Percentiles rank a stretch among this genome's conserved stretches.
Conservation (phyloP, 2,113 vertebrate genomes). For the Zosterops pallidus region DNA sequence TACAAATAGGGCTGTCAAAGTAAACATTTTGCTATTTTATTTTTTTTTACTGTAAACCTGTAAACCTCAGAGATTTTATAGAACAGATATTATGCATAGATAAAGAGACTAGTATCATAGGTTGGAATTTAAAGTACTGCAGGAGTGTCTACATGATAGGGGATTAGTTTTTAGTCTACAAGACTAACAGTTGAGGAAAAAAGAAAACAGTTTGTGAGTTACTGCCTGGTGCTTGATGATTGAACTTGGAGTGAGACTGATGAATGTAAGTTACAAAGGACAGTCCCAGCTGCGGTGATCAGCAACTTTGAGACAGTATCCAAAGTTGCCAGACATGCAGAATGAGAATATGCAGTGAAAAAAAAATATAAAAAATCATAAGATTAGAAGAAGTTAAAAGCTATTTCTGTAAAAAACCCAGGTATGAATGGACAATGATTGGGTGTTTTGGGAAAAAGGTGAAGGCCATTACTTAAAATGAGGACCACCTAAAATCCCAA, state of each 20-base stretch:
- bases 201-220: background rate
- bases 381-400: background rate
- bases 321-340: background rate
- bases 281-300: background rate
- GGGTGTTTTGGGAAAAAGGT: background rate
- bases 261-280: background rate
- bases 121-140: background rate
- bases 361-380: background rate
- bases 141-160: background rate
- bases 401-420: background rate
- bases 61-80: background rate
- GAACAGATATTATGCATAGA: background rate
- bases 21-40: background rate
- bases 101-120: background rate
- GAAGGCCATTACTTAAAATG: conserved; percentile 12
- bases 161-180: background rate
- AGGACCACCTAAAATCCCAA: background rate
- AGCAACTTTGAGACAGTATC: background rate
- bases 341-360: background rate
- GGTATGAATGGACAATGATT: background rate
- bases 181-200: background rate
- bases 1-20: background rate
- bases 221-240: background rate
- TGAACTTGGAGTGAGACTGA: background rate
- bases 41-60: background rate